These are phyloP conservation scores for Andrena haemorrhoa DNA, from an alignment of 2,888 invertebrate species.

Conservation along the genomic window DNA sequence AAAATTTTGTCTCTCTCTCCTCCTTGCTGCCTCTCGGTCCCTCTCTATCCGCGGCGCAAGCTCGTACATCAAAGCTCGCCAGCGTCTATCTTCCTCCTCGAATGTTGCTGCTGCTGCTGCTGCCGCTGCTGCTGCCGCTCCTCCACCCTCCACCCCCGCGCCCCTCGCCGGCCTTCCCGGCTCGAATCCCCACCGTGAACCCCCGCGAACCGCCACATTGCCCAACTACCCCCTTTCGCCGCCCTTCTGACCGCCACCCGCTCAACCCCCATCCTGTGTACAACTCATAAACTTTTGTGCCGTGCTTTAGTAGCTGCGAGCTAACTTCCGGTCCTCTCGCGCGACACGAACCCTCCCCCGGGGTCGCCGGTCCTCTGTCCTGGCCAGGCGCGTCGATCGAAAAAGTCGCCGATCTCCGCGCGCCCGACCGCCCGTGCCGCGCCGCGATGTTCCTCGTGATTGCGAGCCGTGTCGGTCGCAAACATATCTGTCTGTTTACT, in stretches of 20 bases:
- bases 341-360: conserved; percentile 64
- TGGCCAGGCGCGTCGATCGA: neutral
- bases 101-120: conserved; percentile 71
- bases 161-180: conserved; percentile 51
- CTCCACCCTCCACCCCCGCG: conserved; percentile 54
- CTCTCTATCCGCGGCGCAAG: conserved; percentile 77
- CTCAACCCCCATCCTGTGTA: conserved; percentile 72
- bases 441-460: conserved; percentile 4
- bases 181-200: conserved; percentile 50
- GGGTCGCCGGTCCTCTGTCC: neutral
- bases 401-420: conserved; percentile 51
- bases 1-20: conserved; percentile 81
- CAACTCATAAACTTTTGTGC: conserved; percentile 83
- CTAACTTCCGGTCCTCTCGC: conserved; percentile 78
- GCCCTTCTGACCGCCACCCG: conserved; percentile 72
- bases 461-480: conserved; percentile 13
- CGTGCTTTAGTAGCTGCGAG: conserved; percentile 80
- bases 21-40: conserved; percentile 64
- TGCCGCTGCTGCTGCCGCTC: conserved; percentile 60
- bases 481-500: conserved; percentile 52
- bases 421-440: conserved; percentile 11
- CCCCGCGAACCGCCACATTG: conserved; percentile 67
- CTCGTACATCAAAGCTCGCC: conserved; percentile 84
- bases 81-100: conserved; percentile 81
- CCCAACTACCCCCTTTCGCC: conserved; percentile 70